These are phyloP conservation scores for Sminthurinus aureus DNA, from an alignment of 2,888 invertebrate genomes.

Conservation along the genomic window DNA sequence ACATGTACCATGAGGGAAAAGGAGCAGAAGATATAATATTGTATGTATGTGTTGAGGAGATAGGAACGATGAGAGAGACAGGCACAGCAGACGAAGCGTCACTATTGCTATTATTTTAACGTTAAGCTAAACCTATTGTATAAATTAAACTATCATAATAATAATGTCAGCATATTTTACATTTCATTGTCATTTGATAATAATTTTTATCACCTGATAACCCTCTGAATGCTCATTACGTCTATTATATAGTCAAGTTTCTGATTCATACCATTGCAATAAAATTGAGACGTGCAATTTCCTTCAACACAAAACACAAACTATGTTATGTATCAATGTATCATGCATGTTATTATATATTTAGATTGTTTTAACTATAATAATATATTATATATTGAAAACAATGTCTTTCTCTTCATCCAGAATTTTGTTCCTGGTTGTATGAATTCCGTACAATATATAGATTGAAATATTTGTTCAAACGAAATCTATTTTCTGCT, in stretches of 20 bases:
- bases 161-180: conserved; percentile 11
- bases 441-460: too few relatives aligned
- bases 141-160: not conserved
- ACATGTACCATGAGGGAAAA: not conserved
- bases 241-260: conserved; percentile 28
- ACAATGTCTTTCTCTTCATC: conserved; percentile 4
- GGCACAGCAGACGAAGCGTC: conserved; percentile 34
- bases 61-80: conserved; percentile 33
- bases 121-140: conserved; percentile 21
- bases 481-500: too few relatives aligned
- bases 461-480: not conserved
- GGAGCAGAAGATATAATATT: not conserved
- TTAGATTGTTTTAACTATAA: too few relatives aligned
- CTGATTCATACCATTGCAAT: conserved; percentile 33
- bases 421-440: too few relatives aligned
- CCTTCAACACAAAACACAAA: conserved; percentile 1
- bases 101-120: conserved; percentile 25
- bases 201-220: conserved; percentile 40
- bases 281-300: conserved; percentile 14
- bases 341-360: too few relatives aligned
- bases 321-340: not conserved
- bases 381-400: not conserved
- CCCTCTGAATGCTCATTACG: conserved; percentile 30
- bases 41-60: not conserved
- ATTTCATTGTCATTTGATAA: conserved; percentile 38